Evolutionary conservation across 2,888 invertebrate genomes (phyloP), one percentile per base, ranked within the genome.

Genomic region (Noctuana brunneofusca): DNA sequence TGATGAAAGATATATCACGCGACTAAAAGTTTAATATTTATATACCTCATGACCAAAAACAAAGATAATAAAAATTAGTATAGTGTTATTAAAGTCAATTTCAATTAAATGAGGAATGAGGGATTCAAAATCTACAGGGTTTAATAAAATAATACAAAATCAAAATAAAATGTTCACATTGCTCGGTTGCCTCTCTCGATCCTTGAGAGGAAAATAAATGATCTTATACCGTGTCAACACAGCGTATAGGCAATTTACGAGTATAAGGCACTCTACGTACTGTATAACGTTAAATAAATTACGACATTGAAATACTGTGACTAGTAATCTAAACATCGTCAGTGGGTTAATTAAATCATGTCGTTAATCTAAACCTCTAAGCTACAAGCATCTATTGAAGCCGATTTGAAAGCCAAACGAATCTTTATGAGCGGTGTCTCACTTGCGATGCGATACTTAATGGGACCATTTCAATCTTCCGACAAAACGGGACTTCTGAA

Each of bases 281-380:
- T 5, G 20, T 22, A 27, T 11, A 41, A 38, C 22, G 24, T 56
- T 43, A 41, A 56, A 56, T 54, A 60, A 60, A 54, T 48, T 54
- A 48, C 38, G 48, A 60, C 54, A 54, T 48, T 60, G 60, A 60
- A 60, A 54, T 60, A 60, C 54, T 54, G 60, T 60, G 54, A 60
- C 60, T 54, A 32, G 60, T 24, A 54, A 60, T 60, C 27, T 48
- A 35, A 54, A 60, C 54, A 60, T 54, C 53, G 46, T 32, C 53
- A 59, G 59, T 41, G 60, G 38, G 54, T 60, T 60, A 60, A 60
- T 60, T 48, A 60, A 60, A 60, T 60, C 54, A 60, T 60, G 60
- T 54, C 59, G 32, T 59, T 54, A 60, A 60, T 60, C 60, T 60
- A 27, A 54, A 54, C 60, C 43, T 53, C 46, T 54, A 27, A 59